A percentile compares a stretch with the other conserved stretches of the same genome.
phyloP scores from a whole-genome alignment of 1,140 invertebrate genomes.

The Drosophila mauritiana region DNA sequence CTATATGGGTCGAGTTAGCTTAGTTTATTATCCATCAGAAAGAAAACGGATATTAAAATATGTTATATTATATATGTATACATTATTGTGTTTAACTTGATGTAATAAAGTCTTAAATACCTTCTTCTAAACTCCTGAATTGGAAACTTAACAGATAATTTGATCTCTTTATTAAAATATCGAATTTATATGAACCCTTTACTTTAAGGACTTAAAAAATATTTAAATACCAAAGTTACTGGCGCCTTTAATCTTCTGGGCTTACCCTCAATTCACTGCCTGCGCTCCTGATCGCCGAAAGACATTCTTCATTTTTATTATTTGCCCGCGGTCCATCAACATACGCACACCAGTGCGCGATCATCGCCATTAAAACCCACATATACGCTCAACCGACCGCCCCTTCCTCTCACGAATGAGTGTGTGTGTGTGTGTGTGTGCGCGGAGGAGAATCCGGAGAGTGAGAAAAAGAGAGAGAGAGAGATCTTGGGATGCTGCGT shows the following conservation, averaged over 20 bases:
- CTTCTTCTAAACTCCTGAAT: too few species aligned
- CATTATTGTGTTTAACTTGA: too few species aligned
- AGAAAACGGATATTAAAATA: neutral
- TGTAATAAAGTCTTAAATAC: too few species aligned
- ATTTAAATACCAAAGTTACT: too few species aligned
- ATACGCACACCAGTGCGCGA: slow-evolving; percentile 40
- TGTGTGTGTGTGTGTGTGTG: slow-evolving; percentile 25
- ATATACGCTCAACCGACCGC: slow-evolving; percentile 76
- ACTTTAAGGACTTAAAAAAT: too few species aligned
- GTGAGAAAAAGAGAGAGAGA: slow-evolving; percentile 33
- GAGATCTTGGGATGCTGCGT: slow-evolving; percentile 65
- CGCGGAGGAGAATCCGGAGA: slow-evolving; percentile 4
- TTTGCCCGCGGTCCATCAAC: slow-evolving; percentile 50
- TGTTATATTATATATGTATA: neutral
- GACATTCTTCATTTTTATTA: slow-evolving; percentile 80
- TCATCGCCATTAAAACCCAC: slow-evolving; percentile 77
- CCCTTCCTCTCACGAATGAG: slow-evolving; percentile 47
- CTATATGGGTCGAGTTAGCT: neutral
- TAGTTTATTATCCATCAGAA: neutral
- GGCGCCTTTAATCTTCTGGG: neutral
- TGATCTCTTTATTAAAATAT: too few species aligned
- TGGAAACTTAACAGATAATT: too few species aligned
- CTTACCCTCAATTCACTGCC: neutral
- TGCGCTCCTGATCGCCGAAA: slow-evolving; percentile 45
- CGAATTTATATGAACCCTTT: too few species aligned